Evolutionary conservation across 92 coral and sea anemone genomes (phyloP), one percentile per base, ranked within the genome.

Genomic region (Diadumene lineata): DNA sequence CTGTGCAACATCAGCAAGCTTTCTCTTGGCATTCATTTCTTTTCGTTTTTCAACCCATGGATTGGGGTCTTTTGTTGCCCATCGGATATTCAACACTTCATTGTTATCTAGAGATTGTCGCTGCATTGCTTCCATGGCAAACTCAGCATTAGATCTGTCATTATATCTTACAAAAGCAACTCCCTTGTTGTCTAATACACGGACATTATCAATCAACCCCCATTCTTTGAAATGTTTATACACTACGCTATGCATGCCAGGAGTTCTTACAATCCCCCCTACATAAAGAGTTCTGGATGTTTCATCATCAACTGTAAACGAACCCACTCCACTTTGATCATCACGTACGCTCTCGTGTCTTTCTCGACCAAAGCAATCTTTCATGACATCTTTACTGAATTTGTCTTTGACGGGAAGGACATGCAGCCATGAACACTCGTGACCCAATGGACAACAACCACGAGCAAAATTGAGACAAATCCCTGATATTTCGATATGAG

Each of bases 271-370:
- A 57, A 91, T 75, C 11, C 93, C 97, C 6, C 97, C 97, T 33
- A 88, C 86, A 73, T 91, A 91, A 28, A 91, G 74, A 21, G 90
- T 88, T 38, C 90, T 84, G 17, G 86, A 82, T 0, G 97, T 88
- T 43, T 91, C 85, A 31, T 76, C 84, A 44, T 88, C 86, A 31
- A 85, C 86, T 32, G 69, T 63, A 50, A 91, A 91, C 46, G 93
- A 84, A 11, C 97, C 97, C 17, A 88, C 92, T 7, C 97, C 97
- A 64, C 97, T 91, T 75, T 91, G 97, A 60, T 91, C 97, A 31
- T 91, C 97, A 34, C 97, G 79, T 1, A 91, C 97, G 29, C 68
- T 34, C 16, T 84, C 89, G 29, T 91, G 97, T n/a, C 93, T 74
- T 48, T 91, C 97, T 64, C 97, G 50, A 15, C 92, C 92, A 50